Conservation (phyloP, 2,113 vertebrate genomes). For the Balaeniceps rex region DNA sequence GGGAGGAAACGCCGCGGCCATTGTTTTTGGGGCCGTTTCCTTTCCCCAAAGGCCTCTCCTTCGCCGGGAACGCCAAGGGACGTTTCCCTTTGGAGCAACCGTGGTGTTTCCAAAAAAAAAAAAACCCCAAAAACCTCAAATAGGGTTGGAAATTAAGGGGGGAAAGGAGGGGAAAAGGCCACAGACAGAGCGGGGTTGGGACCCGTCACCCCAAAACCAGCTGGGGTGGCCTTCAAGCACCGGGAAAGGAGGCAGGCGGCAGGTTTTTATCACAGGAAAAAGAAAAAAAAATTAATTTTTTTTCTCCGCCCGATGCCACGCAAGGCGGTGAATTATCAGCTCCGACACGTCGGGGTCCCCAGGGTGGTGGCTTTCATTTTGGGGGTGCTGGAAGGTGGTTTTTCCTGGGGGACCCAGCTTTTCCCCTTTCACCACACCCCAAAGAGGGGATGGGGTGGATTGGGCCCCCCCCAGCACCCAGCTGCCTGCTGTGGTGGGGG, state of each 20-base stretch:
- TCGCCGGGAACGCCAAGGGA: not conserved
- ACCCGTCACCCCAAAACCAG: not conserved
- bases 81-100: not conserved
- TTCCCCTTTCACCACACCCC: not conserved
- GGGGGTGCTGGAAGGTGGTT: not conserved
- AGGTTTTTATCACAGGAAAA: not conserved
- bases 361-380: accelerated
- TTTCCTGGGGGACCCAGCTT: not conserved
- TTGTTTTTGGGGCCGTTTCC: conserved; percentile 45
- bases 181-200: not conserved
- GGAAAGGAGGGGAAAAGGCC: not conserved
- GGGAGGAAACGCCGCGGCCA: conserved; percentile 26
- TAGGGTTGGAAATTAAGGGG: not conserved
- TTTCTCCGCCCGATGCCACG: not conserved
- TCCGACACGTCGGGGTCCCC: accelerated
- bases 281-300: not conserved
- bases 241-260: accelerated
- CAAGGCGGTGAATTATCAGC: not conserved
- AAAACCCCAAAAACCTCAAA: not conserved
- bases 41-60: conserved; percentile 31
- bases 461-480: accelerated
- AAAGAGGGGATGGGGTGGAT: too few relatives aligned
- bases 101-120: not conserved
- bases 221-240: not conserved
- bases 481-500: not conserved